Percentiles rank a stretch among this genome's conserved stretches.
These are phyloP conservation scores for Incurvaria masculella DNA, from an alignment of 2,888 invertebrate genomes.

Conservation along the genomic window DNA sequence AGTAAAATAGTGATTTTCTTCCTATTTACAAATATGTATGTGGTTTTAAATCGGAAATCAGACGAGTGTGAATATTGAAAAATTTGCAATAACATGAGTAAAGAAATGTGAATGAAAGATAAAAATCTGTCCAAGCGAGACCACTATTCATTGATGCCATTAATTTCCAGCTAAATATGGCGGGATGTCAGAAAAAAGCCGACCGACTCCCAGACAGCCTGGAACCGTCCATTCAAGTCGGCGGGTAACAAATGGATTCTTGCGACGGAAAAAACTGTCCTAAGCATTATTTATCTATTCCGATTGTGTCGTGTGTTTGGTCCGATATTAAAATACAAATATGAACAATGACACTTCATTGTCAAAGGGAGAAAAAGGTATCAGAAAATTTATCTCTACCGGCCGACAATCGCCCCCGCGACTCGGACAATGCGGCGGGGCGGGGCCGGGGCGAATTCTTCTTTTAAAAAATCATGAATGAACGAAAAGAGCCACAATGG, in stretches of 20 bases:
- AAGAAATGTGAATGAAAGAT: neutral
- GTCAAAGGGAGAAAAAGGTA: conserved; percentile 35
- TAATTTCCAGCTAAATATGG: conserved; percentile 29
- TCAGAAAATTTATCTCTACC: conserved; percentile 37
- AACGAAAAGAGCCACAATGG: conserved; percentile 24
- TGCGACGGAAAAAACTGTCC: conserved; percentile 26
- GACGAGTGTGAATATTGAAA: no score
- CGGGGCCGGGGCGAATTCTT: conserved; percentile 24
- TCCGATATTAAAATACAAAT: conserved; percentile 50
- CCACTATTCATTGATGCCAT: conserved; percentile 20
- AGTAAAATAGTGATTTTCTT: no score
- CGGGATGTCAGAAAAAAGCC: conserved; percentile 17
- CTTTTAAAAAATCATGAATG: conserved; percentile 34
- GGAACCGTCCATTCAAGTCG: conserved; percentile 41
- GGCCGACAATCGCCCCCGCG: conserved; percentile 23
- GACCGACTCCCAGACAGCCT: conserved; percentile 29
- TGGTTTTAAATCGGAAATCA: no score
- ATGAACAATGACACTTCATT: conserved; percentile 44
- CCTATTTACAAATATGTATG: no score
- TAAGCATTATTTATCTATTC: conserved; percentile 44
- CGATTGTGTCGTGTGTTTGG: conserved; percentile 40
- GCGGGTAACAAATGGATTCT: conserved; percentile 24
- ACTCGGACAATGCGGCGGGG: conserved; percentile 16
- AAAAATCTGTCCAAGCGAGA: neutral
- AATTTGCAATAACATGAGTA: no score